Evolutionary conservation across 2,113 vertebrate species (phyloP).

Genomic region (Eretmochelys imbricata): DNA sequence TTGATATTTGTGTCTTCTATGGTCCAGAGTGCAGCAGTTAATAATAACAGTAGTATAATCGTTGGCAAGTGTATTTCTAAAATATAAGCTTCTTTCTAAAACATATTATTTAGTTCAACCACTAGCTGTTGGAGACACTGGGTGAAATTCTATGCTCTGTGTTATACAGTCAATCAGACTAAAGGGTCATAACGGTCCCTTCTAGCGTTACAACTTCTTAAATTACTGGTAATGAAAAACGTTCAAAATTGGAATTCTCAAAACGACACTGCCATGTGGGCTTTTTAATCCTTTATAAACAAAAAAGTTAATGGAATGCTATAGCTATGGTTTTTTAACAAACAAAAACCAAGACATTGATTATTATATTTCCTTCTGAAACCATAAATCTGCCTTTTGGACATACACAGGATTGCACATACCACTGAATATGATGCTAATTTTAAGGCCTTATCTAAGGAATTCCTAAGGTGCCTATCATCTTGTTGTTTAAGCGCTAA

Average conservation of each 20-base stretch:
- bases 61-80: neutral
- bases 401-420: fast-evolving
- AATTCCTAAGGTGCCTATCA: neutral
- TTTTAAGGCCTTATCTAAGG: neutral
- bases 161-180: neutral
- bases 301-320: neutral
- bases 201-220: neutral
- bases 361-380: neutral
- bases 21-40: neutral
- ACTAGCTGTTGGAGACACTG: neutral
- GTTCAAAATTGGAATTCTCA: neutral
- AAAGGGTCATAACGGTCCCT: neutral
- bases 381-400: neutral
- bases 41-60: neutral
- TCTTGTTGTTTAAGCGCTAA: neutral
- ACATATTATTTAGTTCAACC: neutral
- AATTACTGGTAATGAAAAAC: neutral
- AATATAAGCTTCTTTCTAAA: neutral
- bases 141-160: neutral
- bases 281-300: neutral
- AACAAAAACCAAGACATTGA: neutral
- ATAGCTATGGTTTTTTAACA: neutral
- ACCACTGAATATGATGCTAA: neutral
- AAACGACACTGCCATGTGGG: neutral
- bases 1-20: neutral